Conservation (phyloP, 2,888 invertebrate species). For the Uropetala carovei region DNA sequence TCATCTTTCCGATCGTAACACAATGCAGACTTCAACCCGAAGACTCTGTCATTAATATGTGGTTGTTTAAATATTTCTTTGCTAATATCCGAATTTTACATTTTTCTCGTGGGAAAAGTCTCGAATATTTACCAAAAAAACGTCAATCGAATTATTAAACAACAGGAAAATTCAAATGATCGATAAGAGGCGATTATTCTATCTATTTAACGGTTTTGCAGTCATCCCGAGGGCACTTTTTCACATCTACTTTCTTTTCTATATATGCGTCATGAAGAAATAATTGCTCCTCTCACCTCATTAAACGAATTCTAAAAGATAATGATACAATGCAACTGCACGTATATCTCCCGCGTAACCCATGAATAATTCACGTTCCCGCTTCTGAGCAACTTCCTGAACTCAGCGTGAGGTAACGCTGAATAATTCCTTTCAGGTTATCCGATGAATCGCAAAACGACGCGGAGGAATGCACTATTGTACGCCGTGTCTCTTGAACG, state of each 20-base stretch:
- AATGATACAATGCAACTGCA: background rate
- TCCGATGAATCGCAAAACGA: background rate
- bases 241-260: background rate
- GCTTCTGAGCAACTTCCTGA: background rate
- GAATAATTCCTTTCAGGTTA: background rate
- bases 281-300: background rate
- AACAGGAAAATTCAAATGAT: too few species aligned
- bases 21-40: too few species aligned
- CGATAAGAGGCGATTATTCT: too few species aligned
- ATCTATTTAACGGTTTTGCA: too few species aligned
- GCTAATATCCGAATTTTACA: too few species aligned
- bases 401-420: slow-evolving; percentile 3
- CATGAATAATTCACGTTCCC: slow-evolving; percentile 20
- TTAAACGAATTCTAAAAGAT: background rate
- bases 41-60: too few species aligned
- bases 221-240: background rate
- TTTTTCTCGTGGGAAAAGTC: too few species aligned
- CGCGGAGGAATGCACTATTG: background rate
- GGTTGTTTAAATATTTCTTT: too few species aligned
- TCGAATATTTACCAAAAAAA: too few species aligned
- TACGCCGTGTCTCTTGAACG: background rate
- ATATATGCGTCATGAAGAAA: background rate
- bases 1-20: too few species aligned
- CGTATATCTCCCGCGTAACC: too few species aligned
- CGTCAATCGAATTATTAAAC: too few species aligned